phyloP scores from a whole-genome alignment of 2,797 vertebrate species.

The Melanitta fusca region DNA sequence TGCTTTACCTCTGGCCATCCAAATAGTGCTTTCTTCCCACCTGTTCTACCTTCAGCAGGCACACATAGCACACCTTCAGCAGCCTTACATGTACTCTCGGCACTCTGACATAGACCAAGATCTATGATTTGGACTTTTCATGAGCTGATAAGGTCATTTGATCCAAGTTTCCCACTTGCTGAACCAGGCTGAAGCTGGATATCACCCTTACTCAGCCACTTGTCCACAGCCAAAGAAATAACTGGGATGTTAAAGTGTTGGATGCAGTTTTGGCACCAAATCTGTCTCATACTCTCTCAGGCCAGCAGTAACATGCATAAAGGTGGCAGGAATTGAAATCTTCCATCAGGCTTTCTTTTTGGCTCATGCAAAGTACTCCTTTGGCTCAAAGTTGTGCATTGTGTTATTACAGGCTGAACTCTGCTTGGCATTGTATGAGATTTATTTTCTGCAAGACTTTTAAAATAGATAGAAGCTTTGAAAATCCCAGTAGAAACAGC shows the following conservation, averaged over 20 bases:
- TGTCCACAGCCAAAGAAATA: neutral
- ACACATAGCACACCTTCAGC: neutral
- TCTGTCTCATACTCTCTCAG: neutral
- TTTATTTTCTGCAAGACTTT: neutral
- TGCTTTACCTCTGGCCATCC: neutral
- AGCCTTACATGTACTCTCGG: neutral
- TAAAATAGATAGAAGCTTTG: neutral
- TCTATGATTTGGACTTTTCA: neutral
- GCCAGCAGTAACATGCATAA: neutral
- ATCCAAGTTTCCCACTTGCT: neutral
- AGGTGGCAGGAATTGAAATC: neutral
- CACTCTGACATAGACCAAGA: neutral
- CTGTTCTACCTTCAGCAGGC: neutral
- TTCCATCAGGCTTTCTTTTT: conserved; percentile 6
- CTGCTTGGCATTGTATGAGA: neutral
- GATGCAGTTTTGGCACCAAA: neutral
- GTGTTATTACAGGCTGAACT: neutral
- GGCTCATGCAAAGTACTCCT: neutral
- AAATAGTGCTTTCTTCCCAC: neutral
- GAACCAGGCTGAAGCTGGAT: neutral
- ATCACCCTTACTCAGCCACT: neutral
- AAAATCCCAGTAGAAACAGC: neutral
- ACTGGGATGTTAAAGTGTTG: neutral
- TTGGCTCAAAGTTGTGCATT: neutral
- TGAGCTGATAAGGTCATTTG: neutral